Percentiles rank a stretch among this genome's conserved stretches.
phyloP scores from a whole-genome alignment of 1,140 invertebrate species.

The Danaus melanippus region DNA sequence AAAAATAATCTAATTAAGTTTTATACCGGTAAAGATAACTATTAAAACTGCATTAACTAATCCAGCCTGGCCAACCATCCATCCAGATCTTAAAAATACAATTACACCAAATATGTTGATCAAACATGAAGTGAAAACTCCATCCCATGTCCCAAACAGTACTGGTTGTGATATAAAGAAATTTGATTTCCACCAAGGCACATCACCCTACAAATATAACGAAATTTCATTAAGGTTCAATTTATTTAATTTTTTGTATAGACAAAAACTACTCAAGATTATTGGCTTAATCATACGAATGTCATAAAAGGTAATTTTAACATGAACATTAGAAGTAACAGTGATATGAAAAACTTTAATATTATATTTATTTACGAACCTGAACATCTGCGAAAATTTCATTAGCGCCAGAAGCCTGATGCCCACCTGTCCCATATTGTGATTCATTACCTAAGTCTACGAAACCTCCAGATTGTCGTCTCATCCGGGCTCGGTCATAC shows the following conservation, averaged over 20 bases:
- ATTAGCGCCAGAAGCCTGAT: slow-evolving; percentile 87
- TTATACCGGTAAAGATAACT: slow-evolving; percentile 85
- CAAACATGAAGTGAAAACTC: slow-evolving; percentile 93
- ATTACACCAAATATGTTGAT: slow-evolving; percentile 98
- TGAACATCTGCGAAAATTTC: slow-evolving; percentile 92
- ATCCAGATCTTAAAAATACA: slow-evolving; percentile 95
- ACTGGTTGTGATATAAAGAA: slow-evolving; percentile 95
- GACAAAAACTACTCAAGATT: neutral
- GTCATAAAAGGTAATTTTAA: neutral
- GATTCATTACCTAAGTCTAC: slow-evolving; percentile 81
- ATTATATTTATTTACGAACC: slow-evolving; percentile 45
- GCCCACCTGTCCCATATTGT: slow-evolving; percentile 82
- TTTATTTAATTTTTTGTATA: neutral
- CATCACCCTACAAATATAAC: slow-evolving; percentile 75
- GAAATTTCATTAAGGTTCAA: neutral
- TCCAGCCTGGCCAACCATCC: slow-evolving; percentile 97
- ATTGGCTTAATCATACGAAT: neutral
- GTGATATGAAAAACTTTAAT: too few species aligned
- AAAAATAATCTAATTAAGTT: too few species aligned
- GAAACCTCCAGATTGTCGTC: slow-evolving; percentile 76
- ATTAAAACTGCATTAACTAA: slow-evolving; percentile 90
- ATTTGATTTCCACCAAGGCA: slow-evolving; percentile 93
- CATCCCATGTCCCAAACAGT: slow-evolving; percentile 97
- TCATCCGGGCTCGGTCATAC: slow-evolving; percentile 58
- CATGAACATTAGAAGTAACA: too few species aligned